These are phyloP conservation scores for Formica aserva DNA, from an alignment of 2,888 invertebrate genomes.

Conservation along the genomic window DNA sequence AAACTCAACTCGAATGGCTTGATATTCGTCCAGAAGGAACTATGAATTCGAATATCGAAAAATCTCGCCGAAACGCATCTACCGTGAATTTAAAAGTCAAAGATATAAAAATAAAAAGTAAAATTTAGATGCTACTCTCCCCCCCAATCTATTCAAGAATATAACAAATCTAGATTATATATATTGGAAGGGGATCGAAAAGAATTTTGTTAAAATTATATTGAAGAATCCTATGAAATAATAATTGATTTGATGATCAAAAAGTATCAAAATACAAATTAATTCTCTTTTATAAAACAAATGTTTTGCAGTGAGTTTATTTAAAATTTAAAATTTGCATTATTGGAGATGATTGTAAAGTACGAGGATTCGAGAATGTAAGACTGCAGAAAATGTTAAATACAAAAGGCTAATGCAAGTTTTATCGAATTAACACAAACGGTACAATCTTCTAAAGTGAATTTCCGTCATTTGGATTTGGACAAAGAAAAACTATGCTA, in stretches of 20 bases:
- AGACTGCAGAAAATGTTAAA: constrained; percentile 9
- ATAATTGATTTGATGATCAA: neutral
- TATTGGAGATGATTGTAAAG: constrained; percentile 2
- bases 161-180: neutral
- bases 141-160: neutral
- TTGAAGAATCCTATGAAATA: neutral
- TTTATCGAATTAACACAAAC: constrained; percentile 52
- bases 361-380: neutral
- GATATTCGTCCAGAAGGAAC: neutral
- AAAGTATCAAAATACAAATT: neutral
- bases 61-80: neutral
- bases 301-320: neutral
- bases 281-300: neutral
- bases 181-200: neutral
- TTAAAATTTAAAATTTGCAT: neutral
- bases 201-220: neutral
- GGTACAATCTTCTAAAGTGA: constrained; percentile 68
- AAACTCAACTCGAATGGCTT: neutral
- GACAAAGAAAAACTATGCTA: constrained; percentile 60
- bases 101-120: neutral
- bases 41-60: neutral
- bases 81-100: neutral
- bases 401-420: neutral
- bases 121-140: neutral
- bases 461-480: constrained; percentile 33